A percentile compares a stretch with the other conserved stretches of the same genome.
These are phyloP conservation scores for Epirrhoe alternata DNA, from an alignment of 2,888 invertebrate genomes.

Conservation along the genomic window DNA sequence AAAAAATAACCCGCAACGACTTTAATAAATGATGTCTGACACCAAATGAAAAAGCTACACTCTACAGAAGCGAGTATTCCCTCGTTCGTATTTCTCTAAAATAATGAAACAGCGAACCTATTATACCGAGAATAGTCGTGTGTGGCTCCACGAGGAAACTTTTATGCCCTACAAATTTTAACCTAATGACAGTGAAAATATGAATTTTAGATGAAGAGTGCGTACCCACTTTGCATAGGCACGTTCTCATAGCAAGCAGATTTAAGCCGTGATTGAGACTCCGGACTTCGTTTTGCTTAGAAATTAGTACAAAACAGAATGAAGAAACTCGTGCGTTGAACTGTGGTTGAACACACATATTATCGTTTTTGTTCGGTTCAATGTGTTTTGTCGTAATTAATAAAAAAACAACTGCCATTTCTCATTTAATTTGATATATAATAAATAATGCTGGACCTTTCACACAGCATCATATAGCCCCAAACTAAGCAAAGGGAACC, in stretches of 20 bases:
- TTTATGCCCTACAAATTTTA: slow-evolving; percentile 46
- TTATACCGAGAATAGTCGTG: slow-evolving; percentile 29
- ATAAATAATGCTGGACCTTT: too few species aligned
- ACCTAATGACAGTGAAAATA: slow-evolving; percentile 46
- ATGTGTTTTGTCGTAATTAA: too few species aligned
- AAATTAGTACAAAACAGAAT: too few species aligned
- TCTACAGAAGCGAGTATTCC: slow-evolving; percentile 15
- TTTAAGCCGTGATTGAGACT: neutral
- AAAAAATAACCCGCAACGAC: slow-evolving; percentile 28
- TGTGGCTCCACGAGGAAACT: slow-evolving; percentile 39
- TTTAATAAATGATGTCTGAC: slow-evolving; percentile 24
- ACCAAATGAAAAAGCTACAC: slow-evolving; percentile 26
- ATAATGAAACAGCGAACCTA: slow-evolving; percentile 36
- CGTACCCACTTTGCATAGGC: slow-evolving; percentile 37
- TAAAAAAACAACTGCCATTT: too few species aligned
- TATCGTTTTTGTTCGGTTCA: too few species aligned
- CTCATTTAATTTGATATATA: too few species aligned
- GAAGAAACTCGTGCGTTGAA: too few species aligned
- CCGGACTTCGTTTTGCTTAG: too few species aligned
- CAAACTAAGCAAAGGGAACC: too few species aligned
- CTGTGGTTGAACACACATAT: too few species aligned
- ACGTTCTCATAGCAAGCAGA: slow-evolving; percentile 4
- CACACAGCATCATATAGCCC: too few species aligned
- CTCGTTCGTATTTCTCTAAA: slow-evolving; percentile 29
- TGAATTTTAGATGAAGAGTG: slow-evolving; percentile 44